Percentiles rank a stretch among this genome's conserved stretches.
Conservation (phyloP, 1,140 invertebrate species). For the Rhynchophorus ferrugineus region DNA sequence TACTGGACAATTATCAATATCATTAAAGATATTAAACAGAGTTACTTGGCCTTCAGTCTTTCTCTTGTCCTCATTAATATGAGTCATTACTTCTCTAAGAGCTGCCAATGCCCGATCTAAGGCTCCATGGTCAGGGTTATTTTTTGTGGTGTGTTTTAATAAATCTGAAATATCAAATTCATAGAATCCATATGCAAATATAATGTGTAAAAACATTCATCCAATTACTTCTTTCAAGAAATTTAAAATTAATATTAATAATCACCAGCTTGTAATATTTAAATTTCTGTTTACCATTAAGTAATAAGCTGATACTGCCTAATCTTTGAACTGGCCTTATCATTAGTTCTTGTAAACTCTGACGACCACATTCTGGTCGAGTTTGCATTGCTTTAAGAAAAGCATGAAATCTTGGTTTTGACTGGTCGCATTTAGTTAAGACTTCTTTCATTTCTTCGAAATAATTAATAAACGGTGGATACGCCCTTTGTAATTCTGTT, state of each 20-base stretch:
- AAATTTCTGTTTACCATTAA: slow-evolving; percentile 62
- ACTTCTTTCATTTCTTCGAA: slow-evolving; percentile 95
- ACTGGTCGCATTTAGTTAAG: slow-evolving; percentile 80
- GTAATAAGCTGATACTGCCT: slow-evolving; percentile 87
- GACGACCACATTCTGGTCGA: slow-evolving; percentile 88
- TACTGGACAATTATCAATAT: slow-evolving; percentile 94
- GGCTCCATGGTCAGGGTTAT: slow-evolving; percentile 75
- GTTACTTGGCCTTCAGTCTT: slow-evolving; percentile 90
- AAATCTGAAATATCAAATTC: slow-evolving; percentile 60
- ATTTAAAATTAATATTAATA: slow-evolving; percentile 1
- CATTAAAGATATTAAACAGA: slow-evolving; percentile 96
- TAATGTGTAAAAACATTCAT: background rate
- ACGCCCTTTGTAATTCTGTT: slow-evolving; percentile 78
- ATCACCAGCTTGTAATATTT: background rate
- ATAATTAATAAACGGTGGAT: slow-evolving; percentile 96
- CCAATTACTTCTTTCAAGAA: too few species aligned
- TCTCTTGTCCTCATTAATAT: slow-evolving; percentile 95
- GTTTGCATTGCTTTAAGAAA: slow-evolving; percentile 94
- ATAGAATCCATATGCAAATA: background rate
- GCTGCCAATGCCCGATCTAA: slow-evolving; percentile 78
- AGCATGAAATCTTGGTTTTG: slow-evolving; percentile 92
- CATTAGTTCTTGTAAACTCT: slow-evolving; percentile 88
- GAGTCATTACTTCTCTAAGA: slow-evolving; percentile 88
- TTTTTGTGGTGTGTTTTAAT: slow-evolving; percentile 80
- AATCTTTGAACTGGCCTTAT: slow-evolving; percentile 95